Evolutionary conservation across 2,888 invertebrate species (phyloP), one percentile per base, ranked within the genome.

Genomic region (Fragum sueziense): DNA sequence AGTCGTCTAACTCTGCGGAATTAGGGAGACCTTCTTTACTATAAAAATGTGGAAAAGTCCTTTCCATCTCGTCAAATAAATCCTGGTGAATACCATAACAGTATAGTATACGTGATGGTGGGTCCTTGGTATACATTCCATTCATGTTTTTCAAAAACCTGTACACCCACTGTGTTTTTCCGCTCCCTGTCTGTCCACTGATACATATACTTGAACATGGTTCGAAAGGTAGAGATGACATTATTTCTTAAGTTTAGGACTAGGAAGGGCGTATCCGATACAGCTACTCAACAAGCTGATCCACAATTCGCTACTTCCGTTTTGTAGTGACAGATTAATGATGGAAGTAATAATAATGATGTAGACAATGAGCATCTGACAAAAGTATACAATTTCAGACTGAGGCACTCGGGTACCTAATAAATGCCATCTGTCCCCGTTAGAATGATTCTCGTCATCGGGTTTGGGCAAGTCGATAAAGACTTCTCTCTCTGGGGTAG

Each of bases 311-410:
- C 20, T 70, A 25, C 25, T 67, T 14, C 76, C 68, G 47, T 78
- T 76, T 74, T 78, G 59, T 31, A 78, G 20, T 17, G 84, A 76
- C 54, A 79, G 31, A 47, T 76, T 81, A 17, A 71, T 57, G n/a
- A 79, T 76, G 11, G 80, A 79, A 22, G 79, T 79, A 27, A 82
- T 65, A 47, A 83, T 76, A 51, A 79, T 79, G 27, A 70, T 34
- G 62, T 77, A 77, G n/a, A 77, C 77, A 27, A 77, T 77, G 29
- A 77, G 67, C 79, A 82, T 79, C 51, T 83, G 77, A 75, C 75
- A 77, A 70, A 83, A 83, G 70, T 80, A 83, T n/a, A 83, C 77
- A 51, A 83, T 80, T 73, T 83, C 79, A 17, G 80, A 74, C 52
- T 83, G 65, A 22, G 77, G 79, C 29, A 77, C 67, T 54, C 37